Conservation (phyloP, 1,140 invertebrate genomes). For the Centruroides sculpturatus region DNA sequence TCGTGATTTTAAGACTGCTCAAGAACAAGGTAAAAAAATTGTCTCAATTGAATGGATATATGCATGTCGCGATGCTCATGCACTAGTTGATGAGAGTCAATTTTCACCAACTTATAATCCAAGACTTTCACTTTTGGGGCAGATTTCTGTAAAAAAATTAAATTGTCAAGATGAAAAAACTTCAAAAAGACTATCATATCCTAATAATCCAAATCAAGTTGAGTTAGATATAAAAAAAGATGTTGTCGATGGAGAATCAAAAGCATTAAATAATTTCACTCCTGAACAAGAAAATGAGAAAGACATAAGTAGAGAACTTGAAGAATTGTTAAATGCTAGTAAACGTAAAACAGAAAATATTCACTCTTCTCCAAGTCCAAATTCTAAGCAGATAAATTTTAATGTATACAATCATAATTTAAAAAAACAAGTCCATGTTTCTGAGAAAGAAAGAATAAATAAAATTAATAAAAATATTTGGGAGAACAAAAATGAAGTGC, state of each 20-base stretch:
- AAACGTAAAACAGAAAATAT: neutral
- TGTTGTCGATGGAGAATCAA: neutral
- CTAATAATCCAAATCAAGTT: too few species aligned
- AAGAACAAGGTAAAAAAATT: constrained; percentile 29
- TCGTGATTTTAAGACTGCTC: constrained; percentile 31
- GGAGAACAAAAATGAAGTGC: neutral
- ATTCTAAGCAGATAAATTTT: neutral
- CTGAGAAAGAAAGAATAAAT: neutral
- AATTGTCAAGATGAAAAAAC: neutral
- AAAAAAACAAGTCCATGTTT: neutral
- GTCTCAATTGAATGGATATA: constrained; percentile 35
- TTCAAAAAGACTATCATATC: neutral
- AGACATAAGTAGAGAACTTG: neutral
- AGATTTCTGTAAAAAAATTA: constrained; percentile 12
- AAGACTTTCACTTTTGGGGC: constrained; percentile 25
- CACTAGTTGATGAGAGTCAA: constrained; percentile 28
- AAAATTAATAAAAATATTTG: neutral
- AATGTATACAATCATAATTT: neutral
- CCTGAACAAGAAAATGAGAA: neutral
- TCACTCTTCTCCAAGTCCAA: neutral
- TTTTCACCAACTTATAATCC: constrained; percentile 34
- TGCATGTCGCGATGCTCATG: constrained; percentile 29
- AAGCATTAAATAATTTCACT: neutral
- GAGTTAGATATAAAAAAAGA: neutral
- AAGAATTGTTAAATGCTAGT: neutral